phyloP scores from a whole-genome alignment of 2,797 vertebrate genomes.

The Borostomias antarcticus region DNA sequence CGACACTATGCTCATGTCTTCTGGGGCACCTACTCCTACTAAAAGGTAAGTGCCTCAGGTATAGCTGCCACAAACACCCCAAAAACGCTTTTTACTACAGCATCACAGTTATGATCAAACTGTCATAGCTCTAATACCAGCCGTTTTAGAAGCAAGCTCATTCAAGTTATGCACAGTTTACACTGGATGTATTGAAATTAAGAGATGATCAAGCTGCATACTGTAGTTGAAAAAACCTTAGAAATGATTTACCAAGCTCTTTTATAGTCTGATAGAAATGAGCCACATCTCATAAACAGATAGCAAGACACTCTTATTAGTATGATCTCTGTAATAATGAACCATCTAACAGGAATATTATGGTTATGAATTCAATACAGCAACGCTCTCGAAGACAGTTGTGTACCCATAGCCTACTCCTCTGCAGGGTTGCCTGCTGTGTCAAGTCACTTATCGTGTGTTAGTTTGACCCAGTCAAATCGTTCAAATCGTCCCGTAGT shows the following conservation, averaged over 20 bases:
- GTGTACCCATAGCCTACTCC: too few relatives aligned
- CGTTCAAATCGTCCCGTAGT: too few relatives aligned
- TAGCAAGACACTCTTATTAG: slow-evolving; percentile 30
- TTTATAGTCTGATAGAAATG: neutral
- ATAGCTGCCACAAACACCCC: neutral
- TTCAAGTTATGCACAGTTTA: too few relatives aligned
- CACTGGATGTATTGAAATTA: neutral
- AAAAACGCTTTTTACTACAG: neutral
- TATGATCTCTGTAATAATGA: slow-evolving; percentile 39
- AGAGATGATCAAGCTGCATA: neutral
- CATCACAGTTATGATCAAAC: neutral
- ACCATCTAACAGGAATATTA: slow-evolving; percentile 19
- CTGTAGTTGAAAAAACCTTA: neutral
- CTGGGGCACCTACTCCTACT: slow-evolving; percentile 87
- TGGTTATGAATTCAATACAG: slow-evolving; percentile 42
- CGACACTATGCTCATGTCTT: slow-evolving; percentile 87
- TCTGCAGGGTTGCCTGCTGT: too few relatives aligned
- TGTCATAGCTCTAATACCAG: neutral
- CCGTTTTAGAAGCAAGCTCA: too few relatives aligned
- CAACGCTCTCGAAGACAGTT: slow-evolving; percentile 14
- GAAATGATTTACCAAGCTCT: neutral
- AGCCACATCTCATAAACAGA: slow-evolving; percentile 31
- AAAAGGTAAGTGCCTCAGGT: slow-evolving; percentile 83
- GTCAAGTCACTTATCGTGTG: too few relatives aligned
- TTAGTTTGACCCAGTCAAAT: too few relatives aligned